phyloP scores from a whole-genome alignment of 1,140 invertebrate species.

The Drosophila bocqueti region DNA sequence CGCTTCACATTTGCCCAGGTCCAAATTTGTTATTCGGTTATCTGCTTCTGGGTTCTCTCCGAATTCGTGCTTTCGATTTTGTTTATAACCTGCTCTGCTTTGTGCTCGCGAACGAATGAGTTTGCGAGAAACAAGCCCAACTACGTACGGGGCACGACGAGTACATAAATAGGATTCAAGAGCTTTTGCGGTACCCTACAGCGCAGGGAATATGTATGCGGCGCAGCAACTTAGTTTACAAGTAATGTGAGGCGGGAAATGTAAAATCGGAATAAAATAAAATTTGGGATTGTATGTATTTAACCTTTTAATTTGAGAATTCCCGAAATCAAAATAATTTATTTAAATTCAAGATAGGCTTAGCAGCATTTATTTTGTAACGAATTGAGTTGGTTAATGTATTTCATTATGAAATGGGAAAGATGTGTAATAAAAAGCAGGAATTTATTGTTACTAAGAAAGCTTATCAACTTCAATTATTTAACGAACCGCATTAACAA shows the following conservation, averaged over 20 bases:
- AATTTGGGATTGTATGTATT: background rate
- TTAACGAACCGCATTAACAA: slow-evolving; percentile 23
- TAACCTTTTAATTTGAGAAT: background rate
- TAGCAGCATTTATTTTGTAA: background rate
- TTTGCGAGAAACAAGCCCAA: slow-evolving; percentile 15
- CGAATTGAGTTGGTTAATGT: background rate
- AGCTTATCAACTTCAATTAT: background rate
- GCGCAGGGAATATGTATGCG: background rate
- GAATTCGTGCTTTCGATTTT: slow-evolving; percentile 76
- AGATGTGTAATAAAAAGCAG: background rate
- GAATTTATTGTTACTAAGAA: too few species aligned
- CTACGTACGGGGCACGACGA: slow-evolving; percentile 3
- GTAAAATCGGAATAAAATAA: background rate
- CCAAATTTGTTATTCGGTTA: slow-evolving; percentile 51
- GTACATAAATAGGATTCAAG: slow-evolving; percentile 33
- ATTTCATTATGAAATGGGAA: background rate
- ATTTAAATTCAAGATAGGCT: background rate
- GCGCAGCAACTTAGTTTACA: background rate
- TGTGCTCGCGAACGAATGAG: slow-evolving; percentile 33
- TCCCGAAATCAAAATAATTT: background rate
- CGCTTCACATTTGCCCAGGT: slow-evolving; percentile 62
- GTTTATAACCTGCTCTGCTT: slow-evolving; percentile 79
- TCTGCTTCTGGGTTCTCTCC: slow-evolving; percentile 46
- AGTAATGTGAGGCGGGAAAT: too few species aligned
- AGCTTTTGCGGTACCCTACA: slow-evolving; percentile 63